These are phyloP conservation scores for Microctonus brassicae DNA, from an alignment of 2,888 invertebrate genomes.

Conservation along the genomic window DNA sequence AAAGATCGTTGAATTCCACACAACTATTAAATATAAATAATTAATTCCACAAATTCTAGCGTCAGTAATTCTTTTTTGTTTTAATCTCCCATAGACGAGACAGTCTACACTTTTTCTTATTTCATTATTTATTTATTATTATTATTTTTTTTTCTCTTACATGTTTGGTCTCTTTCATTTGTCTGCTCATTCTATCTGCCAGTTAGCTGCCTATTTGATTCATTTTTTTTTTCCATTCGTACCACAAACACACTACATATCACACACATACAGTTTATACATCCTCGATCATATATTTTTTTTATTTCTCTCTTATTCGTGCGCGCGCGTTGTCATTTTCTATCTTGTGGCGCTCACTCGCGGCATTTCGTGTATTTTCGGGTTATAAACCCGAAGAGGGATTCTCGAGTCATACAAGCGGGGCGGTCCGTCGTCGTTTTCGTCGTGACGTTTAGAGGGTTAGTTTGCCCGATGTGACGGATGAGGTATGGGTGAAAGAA, in stretches of 20 bases:
- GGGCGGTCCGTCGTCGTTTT: constrained; percentile 34
- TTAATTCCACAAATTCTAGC: too few relatives aligned
- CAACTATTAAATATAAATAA: too few relatives aligned
- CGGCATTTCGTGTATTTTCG: constrained; percentile 61
- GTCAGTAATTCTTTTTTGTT: too few relatives aligned
- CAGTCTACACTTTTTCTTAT: too few relatives aligned
- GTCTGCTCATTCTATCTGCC: not conserved
- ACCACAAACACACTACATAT: too few relatives aligned
- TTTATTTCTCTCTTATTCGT: constrained; percentile 20
- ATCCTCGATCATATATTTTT: not conserved
- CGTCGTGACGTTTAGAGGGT: constrained; percentile 51
- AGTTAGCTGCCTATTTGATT: not conserved
- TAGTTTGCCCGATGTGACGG: constrained; percentile 51
- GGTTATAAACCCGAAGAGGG: constrained; percentile 52
- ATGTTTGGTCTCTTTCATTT: too few relatives aligned
- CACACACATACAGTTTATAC: constrained; percentile 28
- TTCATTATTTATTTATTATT: too few relatives aligned
- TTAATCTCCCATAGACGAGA: too few relatives aligned
- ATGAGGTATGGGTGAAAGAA: constrained; percentile 49
- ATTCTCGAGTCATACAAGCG: constrained; percentile 46
- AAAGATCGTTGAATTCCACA: not conserved
- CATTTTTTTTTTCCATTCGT: too few relatives aligned
- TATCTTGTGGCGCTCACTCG: constrained; percentile 37
- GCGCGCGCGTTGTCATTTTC: constrained; percentile 11
- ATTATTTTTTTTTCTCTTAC: too few relatives aligned